Evolutionary conservation across 2,797 vertebrate genomes (phyloP), one percentile per base, ranked within the genome.

Genomic region (Catamblyrhynchus diadema): DNA sequence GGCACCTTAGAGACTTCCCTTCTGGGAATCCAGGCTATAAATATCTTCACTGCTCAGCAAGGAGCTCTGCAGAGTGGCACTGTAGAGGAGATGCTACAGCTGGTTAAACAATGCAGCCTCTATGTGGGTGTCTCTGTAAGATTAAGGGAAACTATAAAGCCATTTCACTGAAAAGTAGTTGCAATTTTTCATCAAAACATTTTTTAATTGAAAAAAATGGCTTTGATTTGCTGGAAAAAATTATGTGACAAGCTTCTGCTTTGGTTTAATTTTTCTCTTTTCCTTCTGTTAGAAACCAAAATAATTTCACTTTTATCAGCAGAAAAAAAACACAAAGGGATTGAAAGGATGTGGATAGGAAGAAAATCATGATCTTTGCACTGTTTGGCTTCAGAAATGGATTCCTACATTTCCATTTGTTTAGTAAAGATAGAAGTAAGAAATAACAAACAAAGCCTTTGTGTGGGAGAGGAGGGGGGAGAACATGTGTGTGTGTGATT

Each of bases 121-220:
- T 86, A 4, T 78, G 80, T 83, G 72, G 57, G 80, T 69, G 90
- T 93, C 72, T 88, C 69, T 54, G 50, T 75, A 82, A 91, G 65
- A 88, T 69, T 83, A 88, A 93, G 90, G 92, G 80, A 91, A 86
- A 21, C 71, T 95, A 42, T 80, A 92, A 95, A 92, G 60, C 60
- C 64, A 71, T 60, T 90, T 93, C 80, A 86, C 66, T 86, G 77
- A 81, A 75, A 84, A 95, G 62, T 45, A 66, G 72, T 90, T 90
- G 67, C 35, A 88, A 90, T 93, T 97, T 93, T 93, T 96, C 90
- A 95, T 72, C 47, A 88, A 93, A 96, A 88, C n/a, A 24, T 45
- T 91, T 86, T 94, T 74, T 45, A 88, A 69, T 92, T 79, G 33
- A 79, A 88, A 93, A 87, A 94, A 81, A 18, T 2, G 11, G 17